These are phyloP conservation scores for Tinamus major DNA, from an alignment of 2,797 vertebrate genomes.

Conservation along the genomic window DNA sequence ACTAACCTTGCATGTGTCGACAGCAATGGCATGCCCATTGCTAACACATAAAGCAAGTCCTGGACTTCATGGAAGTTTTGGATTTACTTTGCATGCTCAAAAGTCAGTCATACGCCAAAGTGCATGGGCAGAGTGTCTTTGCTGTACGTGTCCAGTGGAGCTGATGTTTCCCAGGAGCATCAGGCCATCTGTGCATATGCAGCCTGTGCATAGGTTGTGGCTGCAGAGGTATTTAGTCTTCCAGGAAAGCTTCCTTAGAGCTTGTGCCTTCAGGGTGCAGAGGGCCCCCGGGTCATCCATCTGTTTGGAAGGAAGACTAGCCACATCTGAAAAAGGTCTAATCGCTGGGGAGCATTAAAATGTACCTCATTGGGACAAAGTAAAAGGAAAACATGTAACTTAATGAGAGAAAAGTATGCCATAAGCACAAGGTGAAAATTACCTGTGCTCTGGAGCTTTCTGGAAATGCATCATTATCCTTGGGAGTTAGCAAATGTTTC, in stretches of 20 bases:
- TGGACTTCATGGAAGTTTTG: neutral
- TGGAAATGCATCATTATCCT: neutral
- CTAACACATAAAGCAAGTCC: neutral
- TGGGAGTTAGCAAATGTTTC: neutral
- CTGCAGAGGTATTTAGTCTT: neutral
- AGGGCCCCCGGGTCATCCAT: neutral
- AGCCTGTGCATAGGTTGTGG: neutral
- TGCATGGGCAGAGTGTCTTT: neutral
- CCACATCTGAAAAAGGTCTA: neutral
- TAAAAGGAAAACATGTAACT: neutral
- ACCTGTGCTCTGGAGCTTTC: neutral
- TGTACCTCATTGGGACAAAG: neutral
- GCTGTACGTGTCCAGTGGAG: neutral
- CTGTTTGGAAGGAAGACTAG: neutral
- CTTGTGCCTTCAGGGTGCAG: accelerated
- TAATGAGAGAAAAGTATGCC: neutral
- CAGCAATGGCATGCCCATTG: accelerated
- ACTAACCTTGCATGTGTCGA: neutral
- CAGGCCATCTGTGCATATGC: neutral
- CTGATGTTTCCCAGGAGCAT: neutral
- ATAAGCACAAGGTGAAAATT: neutral
- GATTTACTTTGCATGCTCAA: neutral
- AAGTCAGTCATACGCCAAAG: neutral
- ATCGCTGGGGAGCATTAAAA: neutral
- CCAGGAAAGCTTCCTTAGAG: neutral